Evolutionary conservation across 1,140 invertebrate genomes (phyloP), one percentile per base, ranked within the genome.

Genomic region (Rhyacophila brunnea): DNA sequence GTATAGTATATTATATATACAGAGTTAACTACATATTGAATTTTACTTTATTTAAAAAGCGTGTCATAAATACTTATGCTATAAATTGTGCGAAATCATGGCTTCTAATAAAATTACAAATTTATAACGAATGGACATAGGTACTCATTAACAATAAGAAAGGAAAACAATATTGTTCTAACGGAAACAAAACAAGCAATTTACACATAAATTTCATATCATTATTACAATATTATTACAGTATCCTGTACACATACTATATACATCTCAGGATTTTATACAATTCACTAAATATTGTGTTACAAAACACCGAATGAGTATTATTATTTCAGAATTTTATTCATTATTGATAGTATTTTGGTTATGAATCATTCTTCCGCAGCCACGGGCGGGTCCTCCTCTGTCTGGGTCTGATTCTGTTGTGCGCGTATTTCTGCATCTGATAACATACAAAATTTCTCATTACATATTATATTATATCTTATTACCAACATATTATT

Each of bases 311-410:
- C 17, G 23, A 28, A 17, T 48, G 62, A 64, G 62, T 64, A 64
- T 64, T 64, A 64, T 58, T 60, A 50, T 34, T 60, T 60, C 14
- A 60, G 19, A 35, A 64, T 68, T 68, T 73, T 79, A 50, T 72
- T 74, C 59, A 77, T 64, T 52, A 77, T 58, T 46, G 74, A 73
- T 48, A 71, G 67, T 60, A 75, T 68, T 67, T 68, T 70, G 70
- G 71, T 71, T 68, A 74, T 71, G 74, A 75, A 77, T 79, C 77
- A 79, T 77, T 79, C 76, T 67, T 77, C 77, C 62, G 73, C 69
- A 48, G 70, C 56, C 13, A 68, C 61, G 1, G 71, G 67, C 0
- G 67, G 67, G 44, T 67, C 69, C 48, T 69, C 73, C 44, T 62
- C 60, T 48, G 63, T 55, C 48, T 59, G 56, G 28, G 51, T 50